Base-by-base conservation (phyloP, 1,140 invertebrate genomes). In the Panagrolaimus sp. region DNA sequence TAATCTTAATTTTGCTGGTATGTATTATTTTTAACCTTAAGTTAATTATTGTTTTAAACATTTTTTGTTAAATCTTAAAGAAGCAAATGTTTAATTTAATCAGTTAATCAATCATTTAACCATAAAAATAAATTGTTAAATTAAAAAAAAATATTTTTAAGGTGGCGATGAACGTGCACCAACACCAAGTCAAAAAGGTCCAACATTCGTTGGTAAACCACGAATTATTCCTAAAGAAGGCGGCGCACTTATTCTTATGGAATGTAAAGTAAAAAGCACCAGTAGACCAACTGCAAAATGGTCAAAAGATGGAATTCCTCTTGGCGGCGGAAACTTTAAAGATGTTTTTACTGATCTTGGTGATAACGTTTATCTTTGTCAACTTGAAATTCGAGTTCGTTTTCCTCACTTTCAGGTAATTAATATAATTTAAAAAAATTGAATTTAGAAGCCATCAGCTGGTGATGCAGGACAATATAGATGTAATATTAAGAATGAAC, bases 1-100 rank as follows among this genome's bases (percentile, higher is more conserved):
- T 87, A 92, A 93, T 76, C 89, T 98, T 76, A 98, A 98, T 85
- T 96, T 98, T 88, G 91, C 94, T 92, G 92, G 92, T 93, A 92
- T 20, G 31, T 4, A 38, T 38, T 2, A 38, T 4, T 38, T 38
- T 38, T 4, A 38, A 38, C 2, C 7, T 38, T 38, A 4, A 38
- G 7, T 38, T 38, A 4, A 4, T 2, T 38, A 38, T 38, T 38
- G n/a, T n/a, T n/a, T n/a, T n/a, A n/a, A n/a, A n/a, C n/a, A n/a
- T n/a, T n/a, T n/a, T n/a, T n/a, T n/a, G n/a, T n/a, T n/a, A n/a
- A n/a, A n/a, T n/a, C n/a, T n/a, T n/a, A n/a, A n/a, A n/a, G n/a
- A n/a, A n/a, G n/a, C n/a, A n/a, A n/a, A n/a, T n/a, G n/a, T n/a
- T n/a, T n/a, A n/a, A n/a, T n/a, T n/a, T n/a, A n/a, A n/a, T n/a